Evolutionary conservation across 2,113 vertebrate species (phyloP).

Genomic region (Nannobrachium achirus): DNA sequence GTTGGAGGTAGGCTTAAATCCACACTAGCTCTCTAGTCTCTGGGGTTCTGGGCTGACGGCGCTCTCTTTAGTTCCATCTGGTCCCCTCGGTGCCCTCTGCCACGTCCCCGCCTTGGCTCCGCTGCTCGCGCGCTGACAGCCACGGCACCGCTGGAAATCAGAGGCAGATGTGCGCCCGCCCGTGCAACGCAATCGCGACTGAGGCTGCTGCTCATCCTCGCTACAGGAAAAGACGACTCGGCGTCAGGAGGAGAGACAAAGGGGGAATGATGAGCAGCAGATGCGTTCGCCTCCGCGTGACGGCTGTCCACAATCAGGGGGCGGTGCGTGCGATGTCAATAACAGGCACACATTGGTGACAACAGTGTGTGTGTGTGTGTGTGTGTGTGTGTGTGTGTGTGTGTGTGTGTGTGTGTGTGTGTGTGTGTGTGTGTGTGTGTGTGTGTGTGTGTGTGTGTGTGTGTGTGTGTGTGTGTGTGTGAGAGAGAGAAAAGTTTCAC

Average conservation of each 20-base stretch:
- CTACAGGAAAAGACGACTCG: conserved; percentile 47
- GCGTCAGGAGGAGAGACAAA: conserved; percentile 44
- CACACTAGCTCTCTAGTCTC: conserved; percentile 60
- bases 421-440: too few relatives aligned
- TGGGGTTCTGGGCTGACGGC: conserved; percentile 46
- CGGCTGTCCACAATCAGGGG: conserved; percentile 13
- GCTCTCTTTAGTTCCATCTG: conserved; percentile 53
- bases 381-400: too few relatives aligned
- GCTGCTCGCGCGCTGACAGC: conserved; percentile 54
- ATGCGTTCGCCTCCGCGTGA: conserved; percentile 31
- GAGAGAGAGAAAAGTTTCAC: not conserved
- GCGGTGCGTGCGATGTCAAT: not conserved
- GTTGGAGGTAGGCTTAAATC: conserved; percentile 53
- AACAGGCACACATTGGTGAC: not conserved
- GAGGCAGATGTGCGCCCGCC: conserved; percentile 68
- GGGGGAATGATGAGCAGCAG: conserved; percentile 55
- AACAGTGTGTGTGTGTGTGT: too few relatives aligned
- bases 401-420: too few relatives aligned
- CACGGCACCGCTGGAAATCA: conserved; percentile 59
- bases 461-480: too few relatives aligned
- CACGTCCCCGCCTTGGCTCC: conserved; percentile 55
- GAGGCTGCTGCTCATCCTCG: conserved; percentile 32
- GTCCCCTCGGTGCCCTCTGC: conserved; percentile 56
- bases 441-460: too few relatives aligned
- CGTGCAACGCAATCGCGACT: conserved; percentile 9